Evolutionary conservation across 1,140 invertebrate species (phyloP).

Genomic region (Aphidius gifuensis): DNA sequence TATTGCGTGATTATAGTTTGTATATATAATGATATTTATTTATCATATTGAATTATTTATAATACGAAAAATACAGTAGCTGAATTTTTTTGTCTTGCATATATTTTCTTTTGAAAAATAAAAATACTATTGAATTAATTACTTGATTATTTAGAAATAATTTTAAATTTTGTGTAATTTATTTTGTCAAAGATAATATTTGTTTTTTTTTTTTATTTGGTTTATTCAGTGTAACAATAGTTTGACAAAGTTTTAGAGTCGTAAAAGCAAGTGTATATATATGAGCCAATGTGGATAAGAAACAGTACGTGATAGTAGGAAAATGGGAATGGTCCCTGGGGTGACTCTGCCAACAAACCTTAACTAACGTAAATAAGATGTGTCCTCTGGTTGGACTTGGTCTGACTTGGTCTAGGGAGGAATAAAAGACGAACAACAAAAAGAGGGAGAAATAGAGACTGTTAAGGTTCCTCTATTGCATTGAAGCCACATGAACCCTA

Average conservation of each 20-base stretch:
- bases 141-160: no score
- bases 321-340: constrained; percentile 45
- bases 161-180: no score
- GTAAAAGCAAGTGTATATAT: not conserved
- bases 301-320: constrained; percentile 20
- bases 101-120: no score
- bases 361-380: constrained; percentile 56
- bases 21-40: no score
- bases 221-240: no score
- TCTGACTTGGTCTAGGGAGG: constrained; percentile 8
- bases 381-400: constrained; percentile 34
- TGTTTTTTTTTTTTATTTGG: no score
- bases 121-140: no score
- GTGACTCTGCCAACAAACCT: constrained; percentile 52
- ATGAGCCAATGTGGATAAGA: not conserved
- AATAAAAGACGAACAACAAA: not conserved
- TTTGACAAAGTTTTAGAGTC: not conserved
- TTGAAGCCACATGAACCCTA: constrained; percentile 23
- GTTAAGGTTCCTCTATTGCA: constrained; percentile 17
- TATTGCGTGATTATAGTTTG: no score
- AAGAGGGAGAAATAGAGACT: constrained; percentile 6
- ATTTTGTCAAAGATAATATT: no score
- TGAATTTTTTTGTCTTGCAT: no score
- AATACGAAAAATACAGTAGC: no score
- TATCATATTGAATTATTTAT: no score